These are phyloP conservation scores for Dysmachus trigonus DNA, from an alignment of 2,888 invertebrate species.

Conservation along the genomic window DNA sequence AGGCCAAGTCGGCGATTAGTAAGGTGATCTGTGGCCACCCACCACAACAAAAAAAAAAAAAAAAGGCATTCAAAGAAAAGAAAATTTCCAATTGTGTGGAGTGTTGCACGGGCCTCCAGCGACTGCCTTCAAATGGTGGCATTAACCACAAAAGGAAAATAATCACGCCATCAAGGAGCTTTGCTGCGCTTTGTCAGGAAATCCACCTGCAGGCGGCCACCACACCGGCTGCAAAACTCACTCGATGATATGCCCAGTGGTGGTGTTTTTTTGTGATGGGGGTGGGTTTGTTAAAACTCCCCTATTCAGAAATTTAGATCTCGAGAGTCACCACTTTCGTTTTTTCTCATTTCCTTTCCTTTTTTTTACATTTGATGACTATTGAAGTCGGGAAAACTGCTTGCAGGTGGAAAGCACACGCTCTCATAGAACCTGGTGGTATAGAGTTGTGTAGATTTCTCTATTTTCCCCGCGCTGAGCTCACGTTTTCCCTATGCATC, in stretches of 20 bases:
- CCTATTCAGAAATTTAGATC: background rate
- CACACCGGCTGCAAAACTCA: background rate
- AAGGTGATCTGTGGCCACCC: background rate
- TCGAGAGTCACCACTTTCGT: conserved; percentile 4
- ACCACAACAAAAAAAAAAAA: background rate
- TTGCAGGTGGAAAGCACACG: background rate
- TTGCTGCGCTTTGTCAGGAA: background rate
- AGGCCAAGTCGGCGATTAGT: background rate
- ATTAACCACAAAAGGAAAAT: background rate
- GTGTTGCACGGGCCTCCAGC: background rate
- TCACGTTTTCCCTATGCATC: background rate
- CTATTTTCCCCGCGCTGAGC: background rate
- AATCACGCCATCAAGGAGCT: background rate
- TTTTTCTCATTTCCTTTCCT: background rate
- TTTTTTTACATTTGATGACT: conserved; percentile 19
- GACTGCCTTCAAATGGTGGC: background rate
- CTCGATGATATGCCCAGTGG: background rate
- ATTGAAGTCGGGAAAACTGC: conserved; percentile 3
- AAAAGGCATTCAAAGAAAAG: background rate
- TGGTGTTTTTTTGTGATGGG: background rate
- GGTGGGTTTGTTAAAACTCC: background rate
- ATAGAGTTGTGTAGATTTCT: background rate
- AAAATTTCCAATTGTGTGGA: background rate
- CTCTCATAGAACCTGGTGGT: background rate
- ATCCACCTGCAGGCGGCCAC: background rate